A percentile compares a stretch with the other conserved stretches of the same genome.
phyloP scores from a whole-genome alignment of 2,113 vertebrate species.

The Hemibagrus wyckioides region DNA sequence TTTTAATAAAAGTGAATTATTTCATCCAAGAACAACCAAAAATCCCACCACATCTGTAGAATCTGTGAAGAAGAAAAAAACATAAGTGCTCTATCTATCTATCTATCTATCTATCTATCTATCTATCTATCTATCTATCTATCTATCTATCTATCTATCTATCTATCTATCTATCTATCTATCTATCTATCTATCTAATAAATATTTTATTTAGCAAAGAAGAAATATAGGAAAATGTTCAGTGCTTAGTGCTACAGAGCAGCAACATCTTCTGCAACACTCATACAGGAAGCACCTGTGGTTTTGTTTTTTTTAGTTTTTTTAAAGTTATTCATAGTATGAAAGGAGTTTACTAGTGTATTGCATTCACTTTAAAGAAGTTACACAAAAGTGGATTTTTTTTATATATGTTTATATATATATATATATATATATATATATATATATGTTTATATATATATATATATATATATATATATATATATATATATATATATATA shows the following conservation, averaged over 20 bases:
- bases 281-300: conserved; percentile 37
- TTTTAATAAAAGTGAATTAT: background rate
- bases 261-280: background rate
- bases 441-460: too few relatives aligned
- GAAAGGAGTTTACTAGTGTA: too few relatives aligned
- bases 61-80: background rate
- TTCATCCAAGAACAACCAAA: conserved; percentile 26
- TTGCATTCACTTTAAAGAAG: too few relatives aligned
- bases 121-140: too few relatives aligned
- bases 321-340: too few relatives aligned
- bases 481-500: too few relatives aligned
- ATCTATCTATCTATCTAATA: background rate
- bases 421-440: too few relatives aligned
- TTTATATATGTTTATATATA: too few relatives aligned
- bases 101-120: background rate
- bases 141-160: too few relatives aligned
- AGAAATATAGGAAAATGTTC: background rate
- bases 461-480: too few relatives aligned
- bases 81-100: background rate
- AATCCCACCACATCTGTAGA: conserved; percentile 3
- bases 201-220: background rate
- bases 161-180: too few relatives aligned
- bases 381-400: background rate
- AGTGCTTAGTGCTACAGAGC: background rate
- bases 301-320: background rate